Conservation (phyloP, 2,888 invertebrate genomes). For the Agrypnus murinus region DNA sequence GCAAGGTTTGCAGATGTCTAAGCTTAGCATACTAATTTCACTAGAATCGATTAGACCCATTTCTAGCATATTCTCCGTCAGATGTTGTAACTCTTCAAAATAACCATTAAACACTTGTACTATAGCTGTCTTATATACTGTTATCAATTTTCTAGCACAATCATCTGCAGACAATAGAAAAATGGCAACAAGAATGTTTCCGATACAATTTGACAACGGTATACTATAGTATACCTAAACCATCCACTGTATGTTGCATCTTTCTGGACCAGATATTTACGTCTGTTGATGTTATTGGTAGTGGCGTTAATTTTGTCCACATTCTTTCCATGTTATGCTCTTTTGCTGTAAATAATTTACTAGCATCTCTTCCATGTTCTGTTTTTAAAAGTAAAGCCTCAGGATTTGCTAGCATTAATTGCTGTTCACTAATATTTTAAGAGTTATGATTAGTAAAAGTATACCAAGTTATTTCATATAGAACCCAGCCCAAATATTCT, state of each 20-base stretch:
- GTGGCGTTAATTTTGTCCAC: slow-evolving; percentile 10
- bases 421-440: slow-evolving; percentile 29
- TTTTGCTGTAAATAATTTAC: slow-evolving; percentile 3
- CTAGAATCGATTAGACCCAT: slow-evolving; percentile 28
- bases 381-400: slow-evolving; percentile 25
- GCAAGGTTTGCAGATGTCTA: slow-evolving; percentile 35
- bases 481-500: too few relatives aligned
- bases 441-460: background rate
- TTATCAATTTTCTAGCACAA: slow-evolving; percentile 58
- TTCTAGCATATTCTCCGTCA: slow-evolving; percentile 48
- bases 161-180: slow-evolving; percentile 57
- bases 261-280: slow-evolving; percentile 57
- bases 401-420: slow-evolving; percentile 21
- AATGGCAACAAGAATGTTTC: too few relatives aligned
- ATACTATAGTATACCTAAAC: slow-evolving; percentile 48
- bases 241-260: slow-evolving; percentile 53
- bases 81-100: slow-evolving; percentile 58
- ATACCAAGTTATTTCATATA: too few relatives aligned
- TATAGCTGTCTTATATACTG: slow-evolving; percentile 59
- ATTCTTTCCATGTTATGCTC: slow-evolving; percentile 24
- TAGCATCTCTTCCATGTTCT: slow-evolving; percentile 27
- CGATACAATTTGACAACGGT: too few relatives aligned
- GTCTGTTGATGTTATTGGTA: slow-evolving; percentile 39
- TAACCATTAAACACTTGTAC: slow-evolving; percentile 61
- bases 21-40: slow-evolving; percentile 20